Conservation (phyloP, 2,797 vertebrate genomes). For the Lacerta bilineata region DNA sequence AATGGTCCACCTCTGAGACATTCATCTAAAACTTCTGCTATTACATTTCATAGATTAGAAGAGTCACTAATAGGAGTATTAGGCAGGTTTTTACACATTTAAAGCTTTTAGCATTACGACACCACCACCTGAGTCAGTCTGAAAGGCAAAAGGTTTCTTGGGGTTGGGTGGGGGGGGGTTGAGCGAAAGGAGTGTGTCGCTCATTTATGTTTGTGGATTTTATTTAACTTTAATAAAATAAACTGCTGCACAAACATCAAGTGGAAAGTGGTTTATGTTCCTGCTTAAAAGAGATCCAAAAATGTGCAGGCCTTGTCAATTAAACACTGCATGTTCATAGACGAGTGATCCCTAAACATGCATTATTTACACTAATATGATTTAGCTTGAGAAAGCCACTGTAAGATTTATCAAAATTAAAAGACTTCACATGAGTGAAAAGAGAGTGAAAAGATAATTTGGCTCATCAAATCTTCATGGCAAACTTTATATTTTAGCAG, state of each 20-base stretch:
- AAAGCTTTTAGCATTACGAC: conserved; percentile 75
- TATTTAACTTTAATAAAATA: conserved; percentile 29
- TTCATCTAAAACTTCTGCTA: conserved; percentile 74
- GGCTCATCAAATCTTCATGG: conserved; percentile 75
- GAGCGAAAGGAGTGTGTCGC: neutral
- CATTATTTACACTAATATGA: conserved; percentile 77
- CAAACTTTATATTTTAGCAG: conserved; percentile 64
- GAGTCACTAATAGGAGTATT: conserved; percentile 78
- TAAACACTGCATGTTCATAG: conserved; percentile 74
- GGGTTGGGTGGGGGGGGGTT: neutral
- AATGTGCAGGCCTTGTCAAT: conserved; percentile 75
- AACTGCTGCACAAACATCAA: conserved; percentile 38
- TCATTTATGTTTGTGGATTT: neutral
- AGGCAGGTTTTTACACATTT: conserved; percentile 72
- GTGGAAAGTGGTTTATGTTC: conserved; percentile 65
- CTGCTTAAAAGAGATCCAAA: conserved; percentile 70
- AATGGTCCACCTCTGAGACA: conserved; percentile 81
- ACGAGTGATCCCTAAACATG: conserved; percentile 77
- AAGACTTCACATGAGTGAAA: conserved; percentile 76
- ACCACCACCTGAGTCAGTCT: conserved; percentile 70
- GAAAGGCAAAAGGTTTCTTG: conserved; percentile 59
- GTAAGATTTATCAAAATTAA: conserved; percentile 79
- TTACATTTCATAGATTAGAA: conserved; percentile 79
- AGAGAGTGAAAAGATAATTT: conserved; percentile 79
- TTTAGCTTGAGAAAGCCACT: conserved; percentile 66